Conservation (phyloP, 2,888 invertebrate species). For the Plemyria rubiginata region DNA sequence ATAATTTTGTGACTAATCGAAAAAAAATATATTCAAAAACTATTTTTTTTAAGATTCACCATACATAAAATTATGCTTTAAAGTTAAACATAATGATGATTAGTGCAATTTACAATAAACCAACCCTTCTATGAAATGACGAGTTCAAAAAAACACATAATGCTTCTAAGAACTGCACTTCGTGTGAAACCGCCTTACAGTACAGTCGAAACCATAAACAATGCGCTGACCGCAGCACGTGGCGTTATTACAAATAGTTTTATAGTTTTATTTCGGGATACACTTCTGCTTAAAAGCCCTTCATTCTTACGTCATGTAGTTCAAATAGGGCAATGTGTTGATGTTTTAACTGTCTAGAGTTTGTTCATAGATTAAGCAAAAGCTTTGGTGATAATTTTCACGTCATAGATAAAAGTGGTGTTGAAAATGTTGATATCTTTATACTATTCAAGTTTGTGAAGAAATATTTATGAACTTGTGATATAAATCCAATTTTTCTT, state of each 20-base stretch:
- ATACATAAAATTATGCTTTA: no score
- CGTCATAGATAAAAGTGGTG: constrained; percentile 11
- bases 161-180: constrained; percentile 19
- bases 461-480: constrained; percentile 1
- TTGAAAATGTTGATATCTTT: constrained; percentile 8
- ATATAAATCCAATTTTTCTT: background rate
- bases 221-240: constrained; percentile 38
- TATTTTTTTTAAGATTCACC: no score
- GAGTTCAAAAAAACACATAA: constrained; percentile 18
- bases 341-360: constrained; percentile 13
- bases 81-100: no score
- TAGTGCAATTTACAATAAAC: background rate
- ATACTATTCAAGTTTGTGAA: background rate
- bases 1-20: no score
- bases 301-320: constrained; percentile 26
- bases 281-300: constrained; percentile 37
- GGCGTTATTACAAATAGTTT: constrained; percentile 41
- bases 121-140: background rate
- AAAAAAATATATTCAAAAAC: no score
- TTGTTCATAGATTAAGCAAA: constrained; percentile 2
- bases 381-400: background rate
- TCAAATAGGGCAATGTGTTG: constrained; percentile 26
- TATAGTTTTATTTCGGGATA: constrained; percentile 40
- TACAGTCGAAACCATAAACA: constrained; percentile 36
- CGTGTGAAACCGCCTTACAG: constrained; percentile 26